Evolutionary conservation across 2,113 vertebrate genomes (phyloP).

Genomic region (Paramisgurnus dabryanus): DNA sequence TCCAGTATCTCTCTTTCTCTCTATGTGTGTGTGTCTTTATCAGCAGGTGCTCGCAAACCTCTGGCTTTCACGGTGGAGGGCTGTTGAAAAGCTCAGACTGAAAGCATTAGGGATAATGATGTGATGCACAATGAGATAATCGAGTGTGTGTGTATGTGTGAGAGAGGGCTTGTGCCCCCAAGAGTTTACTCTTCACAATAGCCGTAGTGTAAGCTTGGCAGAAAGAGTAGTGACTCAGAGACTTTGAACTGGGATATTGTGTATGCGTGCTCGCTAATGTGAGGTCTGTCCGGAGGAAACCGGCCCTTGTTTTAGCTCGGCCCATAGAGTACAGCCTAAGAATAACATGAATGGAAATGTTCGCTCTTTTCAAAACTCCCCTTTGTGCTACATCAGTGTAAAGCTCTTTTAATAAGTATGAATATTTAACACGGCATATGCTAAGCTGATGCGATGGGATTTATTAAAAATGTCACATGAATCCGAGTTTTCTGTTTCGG

Average conservation of each 20-base stretch:
- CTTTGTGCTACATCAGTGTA: slow-evolving; percentile 8
- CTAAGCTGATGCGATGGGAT: background rate
- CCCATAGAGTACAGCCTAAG: slow-evolving; percentile 39
- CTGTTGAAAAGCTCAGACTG: slow-evolving; percentile 32
- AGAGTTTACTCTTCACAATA: slow-evolving; percentile 42
- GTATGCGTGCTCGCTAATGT: slow-evolving; percentile 9
- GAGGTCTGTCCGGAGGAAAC: slow-evolving; percentile 27
- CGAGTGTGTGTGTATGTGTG: slow-evolving; percentile 34
- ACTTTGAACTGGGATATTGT: slow-evolving; percentile 35
- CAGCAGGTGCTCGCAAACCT: slow-evolving; percentile 26
- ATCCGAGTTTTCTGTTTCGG: background rate
- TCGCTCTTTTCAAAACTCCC: background rate
- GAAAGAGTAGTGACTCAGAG: slow-evolving; percentile 36
- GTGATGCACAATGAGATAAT: slow-evolving; percentile 53
- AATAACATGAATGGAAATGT: slow-evolving; percentile 35
- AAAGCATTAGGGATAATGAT: slow-evolving; percentile 40
- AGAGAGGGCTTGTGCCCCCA: slow-evolving; percentile 14
- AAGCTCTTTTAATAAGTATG: background rate
- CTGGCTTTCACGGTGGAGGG: slow-evolving; percentile 30
- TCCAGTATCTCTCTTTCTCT: background rate
- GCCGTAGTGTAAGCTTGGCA: slow-evolving; percentile 44
- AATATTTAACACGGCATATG: background rate
- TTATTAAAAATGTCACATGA: slow-evolving; percentile 2
- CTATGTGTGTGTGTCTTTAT: slow-evolving; percentile 41
- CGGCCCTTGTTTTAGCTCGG: slow-evolving; percentile 22